phyloP scores from a whole-genome alignment of 2,888 invertebrate genomes.

The Lepidochrysops patricia region DNA sequence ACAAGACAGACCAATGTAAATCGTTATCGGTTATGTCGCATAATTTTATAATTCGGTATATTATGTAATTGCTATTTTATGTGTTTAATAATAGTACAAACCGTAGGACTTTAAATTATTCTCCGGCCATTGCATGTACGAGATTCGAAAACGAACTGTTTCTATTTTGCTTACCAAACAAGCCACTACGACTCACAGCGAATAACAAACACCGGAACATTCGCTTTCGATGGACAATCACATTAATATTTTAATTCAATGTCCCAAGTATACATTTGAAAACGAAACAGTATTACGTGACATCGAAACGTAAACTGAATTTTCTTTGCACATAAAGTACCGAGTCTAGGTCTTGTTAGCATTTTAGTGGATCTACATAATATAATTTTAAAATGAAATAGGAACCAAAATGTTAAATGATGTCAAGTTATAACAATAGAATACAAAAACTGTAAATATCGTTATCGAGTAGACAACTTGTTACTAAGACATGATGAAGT shows the following conservation, averaged over 20 bases:
- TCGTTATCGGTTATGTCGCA: too few species aligned
- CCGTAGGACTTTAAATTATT: too few species aligned
- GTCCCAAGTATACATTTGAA: conserved; percentile 31
- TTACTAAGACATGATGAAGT: too few species aligned
- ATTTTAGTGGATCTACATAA: too few species aligned
- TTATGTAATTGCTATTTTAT: too few species aligned
- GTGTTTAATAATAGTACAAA: too few species aligned
- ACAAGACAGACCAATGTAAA: too few species aligned
- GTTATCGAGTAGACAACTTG: neutral
- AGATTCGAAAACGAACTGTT: conserved; percentile 5
- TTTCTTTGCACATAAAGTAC: neutral
- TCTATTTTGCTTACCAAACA: conserved; percentile 42
- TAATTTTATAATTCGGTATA: too few species aligned
- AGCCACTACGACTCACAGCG: conserved; percentile 48
- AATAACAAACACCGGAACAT: conserved; percentile 65
- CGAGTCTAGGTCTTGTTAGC: too few species aligned
- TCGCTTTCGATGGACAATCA: conserved; percentile 62
- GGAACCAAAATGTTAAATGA: neutral
- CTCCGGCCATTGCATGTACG: neutral
- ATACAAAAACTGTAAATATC: neutral
- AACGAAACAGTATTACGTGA: conserved; percentile 30
- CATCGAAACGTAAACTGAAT: neutral
- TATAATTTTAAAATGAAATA: neutral
- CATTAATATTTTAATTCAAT: conserved; percentile 42
- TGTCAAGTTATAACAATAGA: neutral